A percentile compares a stretch with the other conserved stretches of the same genome.
Evolutionary conservation across 1,140 invertebrate genomes (phyloP).

Genomic region (Trissolcus basalis): DNA sequence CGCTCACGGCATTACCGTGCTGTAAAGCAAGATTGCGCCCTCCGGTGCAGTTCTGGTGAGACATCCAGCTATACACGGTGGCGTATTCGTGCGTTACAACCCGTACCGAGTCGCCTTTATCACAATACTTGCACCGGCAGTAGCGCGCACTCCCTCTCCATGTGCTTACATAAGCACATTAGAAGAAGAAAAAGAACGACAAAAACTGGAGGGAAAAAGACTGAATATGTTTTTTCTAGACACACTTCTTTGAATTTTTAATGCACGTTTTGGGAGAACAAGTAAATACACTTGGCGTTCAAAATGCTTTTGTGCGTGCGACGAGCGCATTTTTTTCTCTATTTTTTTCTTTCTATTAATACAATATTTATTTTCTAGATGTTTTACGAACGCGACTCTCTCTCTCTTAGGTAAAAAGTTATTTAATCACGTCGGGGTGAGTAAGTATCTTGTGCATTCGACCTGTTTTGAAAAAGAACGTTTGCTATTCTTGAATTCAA

Average conservation of each 20-base stretch:
- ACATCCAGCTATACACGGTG: constrained; percentile 15
- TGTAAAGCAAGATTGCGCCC: constrained; percentile 63
- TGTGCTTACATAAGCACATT: constrained; percentile 56
- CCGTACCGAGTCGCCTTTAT: constrained; percentile 46
- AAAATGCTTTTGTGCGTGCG: constrained; percentile 28
- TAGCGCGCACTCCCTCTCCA: constrained; percentile 24
- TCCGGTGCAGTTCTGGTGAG: constrained; percentile 59
- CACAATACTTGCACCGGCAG: constrained; percentile 21
- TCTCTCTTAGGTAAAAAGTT: no score
- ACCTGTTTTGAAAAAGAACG: no score
- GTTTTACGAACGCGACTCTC: no score
- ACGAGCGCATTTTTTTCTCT: not conserved
- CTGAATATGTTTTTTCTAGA: constrained; percentile 17
- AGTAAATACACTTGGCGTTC: constrained; percentile 38
- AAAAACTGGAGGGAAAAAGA: constrained; percentile 33
- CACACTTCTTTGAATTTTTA: constrained; percentile 46
- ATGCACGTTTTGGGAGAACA: constrained; percentile 41
- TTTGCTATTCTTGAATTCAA: no score
- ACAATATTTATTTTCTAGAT: constrained; percentile 26
- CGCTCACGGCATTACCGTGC: constrained; percentile 32
- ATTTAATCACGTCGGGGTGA: no score
- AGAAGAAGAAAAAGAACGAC: constrained; percentile 23
- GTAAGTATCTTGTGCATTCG: no score
- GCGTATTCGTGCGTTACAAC: constrained; percentile 47
- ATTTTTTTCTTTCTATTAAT: no score